Evolutionary conservation across 2,888 invertebrate species (phyloP), one percentile per base, ranked within the genome.

Genomic region (Athalia rosae): DNA sequence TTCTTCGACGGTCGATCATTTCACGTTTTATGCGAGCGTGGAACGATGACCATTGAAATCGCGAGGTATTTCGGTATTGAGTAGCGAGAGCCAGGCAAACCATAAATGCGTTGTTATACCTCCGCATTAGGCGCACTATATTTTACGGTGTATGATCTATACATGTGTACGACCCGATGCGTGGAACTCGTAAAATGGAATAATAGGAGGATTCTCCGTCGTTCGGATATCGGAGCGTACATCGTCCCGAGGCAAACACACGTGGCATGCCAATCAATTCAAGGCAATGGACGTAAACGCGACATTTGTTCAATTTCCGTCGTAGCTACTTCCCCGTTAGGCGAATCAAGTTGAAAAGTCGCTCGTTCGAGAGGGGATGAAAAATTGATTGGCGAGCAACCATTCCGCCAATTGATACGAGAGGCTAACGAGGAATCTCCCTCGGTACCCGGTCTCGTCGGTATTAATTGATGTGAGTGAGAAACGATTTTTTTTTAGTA

Each of bases 121-220:
- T 13, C 4, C 13, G 58, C 58, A 58, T 58, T 71, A 45, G n/a
- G 58, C 71, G 71, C 13, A 71, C 43, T 71, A 58, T 58, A 43
- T 71, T 58, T 50, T 7, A 15, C 67, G 41, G 28, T 67, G 41
- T 41, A 53, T n/a, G 6, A n/a, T n/a, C n/a, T n/a, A n/a, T n/a
- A n/a, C n/a, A n/a, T n/a, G n/a, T n/a, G 4, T 53, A 67, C 53
- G 41, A 11, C 53, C 28, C 50, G 53, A 47, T n/a, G 71, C 13
- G 43, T 58, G 45, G 58, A 58, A 71, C 56, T 71, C 45, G 41
- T 41, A 41, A 64, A 58, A 13, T 58, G 13, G 58, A 8, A 45
- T 53, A 67, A 67, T 67, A 41, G 67, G 41, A 53, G n/a, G 9
- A 28, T 67, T 67, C 13, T 67, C 13, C 67, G 13, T 9, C 50